Percentiles rank a stretch among this genome's conserved stretches.
These are phyloP conservation scores for Macrosteles quadrilineatus DNA, from an alignment of 1,140 invertebrate species.

Conservation along the genomic window DNA sequence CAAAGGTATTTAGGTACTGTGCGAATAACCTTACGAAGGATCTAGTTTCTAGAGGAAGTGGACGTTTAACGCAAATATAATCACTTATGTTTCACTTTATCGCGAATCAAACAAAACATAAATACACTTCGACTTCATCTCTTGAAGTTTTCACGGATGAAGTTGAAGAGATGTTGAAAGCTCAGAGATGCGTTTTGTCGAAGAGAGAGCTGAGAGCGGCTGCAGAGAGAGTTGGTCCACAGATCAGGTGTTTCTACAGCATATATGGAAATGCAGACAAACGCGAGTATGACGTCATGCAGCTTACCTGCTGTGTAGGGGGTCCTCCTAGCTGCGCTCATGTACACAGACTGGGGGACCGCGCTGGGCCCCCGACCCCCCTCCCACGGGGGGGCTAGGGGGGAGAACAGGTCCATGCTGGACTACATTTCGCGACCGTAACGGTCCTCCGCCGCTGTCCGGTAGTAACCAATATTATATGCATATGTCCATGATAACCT, in stretches of 20 bases:
- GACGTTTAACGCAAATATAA: no score
- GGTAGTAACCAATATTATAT: no score
- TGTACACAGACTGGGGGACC: neutral
- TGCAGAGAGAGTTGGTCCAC: neutral
- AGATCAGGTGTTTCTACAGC: neutral
- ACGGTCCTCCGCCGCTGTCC: neutral
- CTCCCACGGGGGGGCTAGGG: neutral
- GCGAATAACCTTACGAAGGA: no score
- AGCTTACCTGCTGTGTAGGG: neutral
- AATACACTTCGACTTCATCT: no score
- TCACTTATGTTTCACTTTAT: no score
- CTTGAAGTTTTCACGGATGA: no score
- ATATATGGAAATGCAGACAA: conserved; percentile 14
- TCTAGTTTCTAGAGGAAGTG: no score
- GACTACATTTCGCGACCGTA: conserved; percentile 19
- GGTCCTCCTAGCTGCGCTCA: neutral
- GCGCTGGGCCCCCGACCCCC: neutral
- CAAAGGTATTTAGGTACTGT: no score
- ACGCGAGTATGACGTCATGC: neutral
- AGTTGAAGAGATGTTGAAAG: no score
- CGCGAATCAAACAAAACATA: no score
- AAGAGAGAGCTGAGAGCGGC: neutral
- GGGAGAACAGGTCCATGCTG: neutral
- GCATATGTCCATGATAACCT: no score
- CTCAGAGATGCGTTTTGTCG: no score